Percentiles rank a stretch among this genome's conserved stretches.
Conservation (phyloP, 2,797 vertebrate species). For the Helicolenus hilgendorfi region DNA sequence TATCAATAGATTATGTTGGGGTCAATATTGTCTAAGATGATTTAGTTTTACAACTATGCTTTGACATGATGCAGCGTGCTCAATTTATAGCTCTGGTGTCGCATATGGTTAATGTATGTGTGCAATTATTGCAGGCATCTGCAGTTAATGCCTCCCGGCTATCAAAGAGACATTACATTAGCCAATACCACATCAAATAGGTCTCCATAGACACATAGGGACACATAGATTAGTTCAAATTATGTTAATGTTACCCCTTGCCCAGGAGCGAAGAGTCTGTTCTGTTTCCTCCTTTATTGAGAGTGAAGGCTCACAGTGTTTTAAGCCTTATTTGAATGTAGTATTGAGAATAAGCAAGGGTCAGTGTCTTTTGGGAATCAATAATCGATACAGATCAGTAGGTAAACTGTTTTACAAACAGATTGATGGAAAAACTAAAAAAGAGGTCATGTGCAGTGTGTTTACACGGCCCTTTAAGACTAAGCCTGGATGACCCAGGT, state of each 20-base stretch:
- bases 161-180: constrained; percentile 22
- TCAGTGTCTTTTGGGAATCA: constrained; percentile 10
- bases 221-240: constrained; percentile 51
- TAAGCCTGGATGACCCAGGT: constrained; percentile 36
- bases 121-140: constrained; percentile 30
- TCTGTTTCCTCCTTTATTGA: constrained; percentile 61
- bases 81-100: background rate
- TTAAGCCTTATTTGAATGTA: constrained; percentile 18
- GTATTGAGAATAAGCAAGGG: background rate
- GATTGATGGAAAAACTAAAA: background rate
- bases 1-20: background rate
- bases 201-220: constrained; percentile 48
- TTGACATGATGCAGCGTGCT: background rate
- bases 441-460: background rate
- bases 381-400: constrained; percentile 5
- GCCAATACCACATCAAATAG: constrained; percentile 21
- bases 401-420: background rate
- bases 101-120: constrained; percentile 28
- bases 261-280: constrained; percentile 60
- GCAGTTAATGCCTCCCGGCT: constrained; percentile 30
- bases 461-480: constrained; percentile 9
- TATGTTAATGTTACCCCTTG: constrained; percentile 25
- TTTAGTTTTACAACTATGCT: background rate
- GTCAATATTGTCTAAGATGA: background rate
- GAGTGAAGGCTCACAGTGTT: constrained; percentile 38